Conservation (phyloP, 2,888 invertebrate genomes). For the Maniola hyperantus region DNA sequence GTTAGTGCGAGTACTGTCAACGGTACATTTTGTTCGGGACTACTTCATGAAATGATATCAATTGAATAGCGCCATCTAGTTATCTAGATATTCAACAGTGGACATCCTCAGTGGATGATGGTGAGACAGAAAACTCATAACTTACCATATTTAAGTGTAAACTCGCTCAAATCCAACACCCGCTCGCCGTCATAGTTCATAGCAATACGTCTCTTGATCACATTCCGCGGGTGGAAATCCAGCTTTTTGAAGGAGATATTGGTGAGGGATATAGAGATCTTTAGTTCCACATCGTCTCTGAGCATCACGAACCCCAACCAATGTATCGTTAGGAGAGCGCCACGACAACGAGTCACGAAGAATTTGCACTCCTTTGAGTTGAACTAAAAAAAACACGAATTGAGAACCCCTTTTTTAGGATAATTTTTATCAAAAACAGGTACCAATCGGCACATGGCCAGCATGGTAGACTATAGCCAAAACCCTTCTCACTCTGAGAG, state of each 20-base stretch:
- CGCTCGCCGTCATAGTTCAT: conserved; percentile 43
- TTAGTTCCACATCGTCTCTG: conserved; percentile 51
- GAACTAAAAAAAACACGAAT: conserved; percentile 51
- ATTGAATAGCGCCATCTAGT: too few relatives aligned
- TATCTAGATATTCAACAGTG: too few relatives aligned
- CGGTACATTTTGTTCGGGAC: too few relatives aligned
- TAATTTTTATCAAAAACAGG: too few relatives aligned
- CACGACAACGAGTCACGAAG: conserved; percentile 53
- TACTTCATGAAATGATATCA: too few relatives aligned
- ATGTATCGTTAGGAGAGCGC: conserved; percentile 58
- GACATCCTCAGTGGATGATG: too few relatives aligned
- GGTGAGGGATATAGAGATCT: conserved; percentile 48
- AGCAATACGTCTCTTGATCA: conserved; percentile 53
- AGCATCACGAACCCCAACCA: conserved; percentile 55
- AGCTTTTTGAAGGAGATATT: conserved; percentile 47
- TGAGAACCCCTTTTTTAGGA: too few relatives aligned
- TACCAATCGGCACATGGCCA: too few relatives aligned
- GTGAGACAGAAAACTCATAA: too few relatives aligned
- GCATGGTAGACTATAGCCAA: too few relatives aligned
- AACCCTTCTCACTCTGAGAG: too few relatives aligned
- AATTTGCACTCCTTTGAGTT: conserved; percentile 60
- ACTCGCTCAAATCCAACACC: conserved; percentile 55
- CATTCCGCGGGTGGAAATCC: conserved; percentile 58
- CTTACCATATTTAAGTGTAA: conserved; percentile 61
- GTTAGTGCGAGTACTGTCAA: too few relatives aligned